Percentiles rank a stretch among this genome's conserved stretches.
phyloP scores from a whole-genome alignment of 1,140 invertebrate species.

The Drosophila subpulchrella region DNA sequence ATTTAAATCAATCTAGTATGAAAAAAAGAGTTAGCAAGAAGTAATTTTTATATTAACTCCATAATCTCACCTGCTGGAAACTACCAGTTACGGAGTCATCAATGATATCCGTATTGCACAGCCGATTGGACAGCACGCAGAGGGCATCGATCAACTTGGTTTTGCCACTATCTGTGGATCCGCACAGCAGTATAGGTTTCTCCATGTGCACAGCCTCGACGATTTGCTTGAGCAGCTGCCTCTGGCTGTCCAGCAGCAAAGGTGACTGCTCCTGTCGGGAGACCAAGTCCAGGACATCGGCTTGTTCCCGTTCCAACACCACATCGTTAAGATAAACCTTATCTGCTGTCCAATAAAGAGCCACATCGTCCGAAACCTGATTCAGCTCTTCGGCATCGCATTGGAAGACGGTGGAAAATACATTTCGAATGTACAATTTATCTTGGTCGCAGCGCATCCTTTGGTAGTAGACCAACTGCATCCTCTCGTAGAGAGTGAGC shows the following conservation, averaged over 20 bases:
- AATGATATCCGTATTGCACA: conserved; percentile 79
- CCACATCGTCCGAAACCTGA: conserved; percentile 70
- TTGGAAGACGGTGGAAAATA: conserved; percentile 65
- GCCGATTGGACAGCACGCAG: conserved; percentile 69
- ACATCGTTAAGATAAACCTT: conserved; percentile 80
- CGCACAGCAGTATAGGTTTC: conserved; percentile 78
- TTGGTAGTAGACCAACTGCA: conserved; percentile 84
- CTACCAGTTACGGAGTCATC: conserved; percentile 84
- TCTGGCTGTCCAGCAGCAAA: conserved; percentile 65
- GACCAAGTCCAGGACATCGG: conserved; percentile 9
- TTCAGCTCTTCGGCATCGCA: conserved; percentile 73
- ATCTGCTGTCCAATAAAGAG: conserved; percentile 78
- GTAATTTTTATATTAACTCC: conserved; percentile 70
- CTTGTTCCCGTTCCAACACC: conserved; percentile 53
- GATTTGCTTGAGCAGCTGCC: conserved; percentile 76
- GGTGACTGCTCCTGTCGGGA: conserved; percentile 50
- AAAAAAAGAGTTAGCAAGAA: conserved; percentile 84
- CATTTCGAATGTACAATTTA: conserved; percentile 71
- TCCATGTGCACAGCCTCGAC: conserved; percentile 79
- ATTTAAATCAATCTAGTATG: conserved; percentile 88
- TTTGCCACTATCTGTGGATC: conserved; percentile 78
- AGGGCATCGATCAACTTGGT: conserved; percentile 80
- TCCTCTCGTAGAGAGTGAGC: conserved; percentile 75
- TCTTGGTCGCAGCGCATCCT: conserved; percentile 82
- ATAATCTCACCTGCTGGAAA: conserved; percentile 73